phyloP scores from a whole-genome alignment of 2,797 vertebrate genomes.

The Monodelphis domestica region DNA sequence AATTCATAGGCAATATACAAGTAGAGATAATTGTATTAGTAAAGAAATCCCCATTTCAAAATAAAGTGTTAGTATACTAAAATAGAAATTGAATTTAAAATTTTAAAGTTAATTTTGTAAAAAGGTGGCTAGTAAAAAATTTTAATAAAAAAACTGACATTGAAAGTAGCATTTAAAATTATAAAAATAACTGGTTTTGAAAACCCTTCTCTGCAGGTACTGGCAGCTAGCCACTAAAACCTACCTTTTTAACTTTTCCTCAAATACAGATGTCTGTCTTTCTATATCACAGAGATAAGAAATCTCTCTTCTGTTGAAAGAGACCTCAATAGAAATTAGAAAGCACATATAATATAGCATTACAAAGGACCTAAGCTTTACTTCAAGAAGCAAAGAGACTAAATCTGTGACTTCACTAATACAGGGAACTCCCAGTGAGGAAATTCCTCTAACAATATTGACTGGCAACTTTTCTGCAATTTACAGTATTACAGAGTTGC shows the following conservation, averaged over 20 bases:
- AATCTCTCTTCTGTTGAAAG: slow-evolving; percentile 7
- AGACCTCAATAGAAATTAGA: slow-evolving; percentile 18
- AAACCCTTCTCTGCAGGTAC: slow-evolving; percentile 46
- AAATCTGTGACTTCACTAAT: not conserved
- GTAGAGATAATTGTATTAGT: not conserved
- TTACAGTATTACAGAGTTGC: not conserved
- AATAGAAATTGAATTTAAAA: slow-evolving; percentile 35
- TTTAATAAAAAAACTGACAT: slow-evolving; percentile 25
- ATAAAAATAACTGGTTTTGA: slow-evolving; percentile 5
- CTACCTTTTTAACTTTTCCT: not conserved
- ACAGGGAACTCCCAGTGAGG: not conserved
- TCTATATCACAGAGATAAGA: slow-evolving; percentile 42
- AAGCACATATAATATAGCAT: not conserved
- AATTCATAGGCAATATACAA: not conserved
- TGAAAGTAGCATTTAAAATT: slow-evolving; percentile 36
- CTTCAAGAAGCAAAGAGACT: not conserved
- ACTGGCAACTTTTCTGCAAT: not conserved
- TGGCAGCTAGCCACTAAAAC: slow-evolving; percentile 56
- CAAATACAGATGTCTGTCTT: slow-evolving; percentile 55
- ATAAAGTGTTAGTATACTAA: not conserved
- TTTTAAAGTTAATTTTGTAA: slow-evolving; percentile 6
- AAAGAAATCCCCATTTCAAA: not conserved
- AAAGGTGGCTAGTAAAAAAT: slow-evolving; percentile 27
- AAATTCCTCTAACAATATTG: not conserved
- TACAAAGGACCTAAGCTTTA: not conserved